Evolutionary conservation across 2,888 invertebrate genomes (phyloP).

Genomic region (Hipparchia sbordonii): DNA sequence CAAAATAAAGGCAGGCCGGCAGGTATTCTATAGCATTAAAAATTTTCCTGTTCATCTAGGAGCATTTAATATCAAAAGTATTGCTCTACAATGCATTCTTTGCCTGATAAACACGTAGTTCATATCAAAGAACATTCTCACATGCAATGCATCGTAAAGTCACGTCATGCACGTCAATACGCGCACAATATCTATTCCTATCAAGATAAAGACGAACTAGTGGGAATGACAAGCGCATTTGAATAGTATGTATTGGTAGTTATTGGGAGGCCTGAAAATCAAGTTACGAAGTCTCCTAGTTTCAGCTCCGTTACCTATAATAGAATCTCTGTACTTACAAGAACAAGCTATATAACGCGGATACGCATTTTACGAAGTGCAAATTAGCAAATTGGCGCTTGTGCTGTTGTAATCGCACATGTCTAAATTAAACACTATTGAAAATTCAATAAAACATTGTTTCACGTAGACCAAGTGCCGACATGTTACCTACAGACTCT

Average conservation of each 20-base stretch:
- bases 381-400: too few species aligned
- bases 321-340: too few species aligned
- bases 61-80: not conserved
- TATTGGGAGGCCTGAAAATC: not conserved
- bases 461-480: too few species aligned
- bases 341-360: too few species aligned
- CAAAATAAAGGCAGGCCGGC: not conserved
- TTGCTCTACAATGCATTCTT: not conserved
- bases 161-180: not conserved
- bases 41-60: not conserved
- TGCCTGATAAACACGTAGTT: not conserved
- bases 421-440: too few species aligned
- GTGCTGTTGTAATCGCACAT: too few species aligned
- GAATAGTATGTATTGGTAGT: not conserved
- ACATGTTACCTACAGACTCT: too few species aligned
- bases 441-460: too few species aligned
- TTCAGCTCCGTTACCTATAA: too few species aligned
- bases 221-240: not conserved
- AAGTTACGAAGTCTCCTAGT: too few species aligned
- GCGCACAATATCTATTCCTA: not conserved
- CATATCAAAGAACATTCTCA: conserved; percentile 1
- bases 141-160: not conserved
- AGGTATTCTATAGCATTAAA: not conserved
- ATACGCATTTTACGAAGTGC: too few species aligned
- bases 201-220: conserved; percentile 5